Percentiles rank a stretch among this genome's conserved stretches.
Evolutionary conservation across 2,888 invertebrate species (phyloP).

Genomic region (Rhingia rostrata): DNA sequence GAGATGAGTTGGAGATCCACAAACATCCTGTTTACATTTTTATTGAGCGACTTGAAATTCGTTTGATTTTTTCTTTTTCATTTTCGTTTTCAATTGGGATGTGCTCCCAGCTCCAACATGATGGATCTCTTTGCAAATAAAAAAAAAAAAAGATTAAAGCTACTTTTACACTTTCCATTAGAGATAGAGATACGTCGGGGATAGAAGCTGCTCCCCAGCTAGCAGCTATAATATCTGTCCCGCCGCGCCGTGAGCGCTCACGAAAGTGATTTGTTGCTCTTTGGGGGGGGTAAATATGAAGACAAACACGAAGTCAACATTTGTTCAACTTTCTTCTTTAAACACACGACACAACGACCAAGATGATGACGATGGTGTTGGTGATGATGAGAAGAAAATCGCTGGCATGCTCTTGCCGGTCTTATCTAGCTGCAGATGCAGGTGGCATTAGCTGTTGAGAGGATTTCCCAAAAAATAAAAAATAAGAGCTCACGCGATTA

Average conservation of each 20-base stretch:
- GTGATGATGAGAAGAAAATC: conserved; percentile 17
- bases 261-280: conserved; percentile 55
- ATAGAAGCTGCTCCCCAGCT: background rate
- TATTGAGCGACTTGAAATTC: conserved; percentile 48
- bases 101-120: background rate
- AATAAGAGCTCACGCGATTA: conserved; percentile 46
- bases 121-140: conserved; percentile 32
- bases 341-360: conserved; percentile 11
- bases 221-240: conserved; percentile 6
- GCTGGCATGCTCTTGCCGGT: conserved; percentile 5
- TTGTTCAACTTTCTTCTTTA: conserved; percentile 60
- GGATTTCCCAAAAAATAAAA: background rate
- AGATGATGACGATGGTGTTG: conserved; percentile 25
- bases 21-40: conserved; percentile 64
- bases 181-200: conserved; percentile 10
- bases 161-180: conserved; percentile 64
- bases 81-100: conserved; percentile 18
- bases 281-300: conserved; percentile 24
- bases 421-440: conserved; percentile 26
- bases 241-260: conserved; percentile 7
- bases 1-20: conserved; percentile 4
- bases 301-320: conserved; percentile 54
- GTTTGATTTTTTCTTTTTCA: conserved; percentile 21
- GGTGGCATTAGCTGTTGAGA: conserved; percentile 4
- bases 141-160: conserved; percentile 32